A percentile compares a stretch with the other conserved stretches of the same genome.
Evolutionary conservation across 35 echinoderm and acorn worm genomes (phyloP).

Genomic region (Ptychodera flava): DNA sequence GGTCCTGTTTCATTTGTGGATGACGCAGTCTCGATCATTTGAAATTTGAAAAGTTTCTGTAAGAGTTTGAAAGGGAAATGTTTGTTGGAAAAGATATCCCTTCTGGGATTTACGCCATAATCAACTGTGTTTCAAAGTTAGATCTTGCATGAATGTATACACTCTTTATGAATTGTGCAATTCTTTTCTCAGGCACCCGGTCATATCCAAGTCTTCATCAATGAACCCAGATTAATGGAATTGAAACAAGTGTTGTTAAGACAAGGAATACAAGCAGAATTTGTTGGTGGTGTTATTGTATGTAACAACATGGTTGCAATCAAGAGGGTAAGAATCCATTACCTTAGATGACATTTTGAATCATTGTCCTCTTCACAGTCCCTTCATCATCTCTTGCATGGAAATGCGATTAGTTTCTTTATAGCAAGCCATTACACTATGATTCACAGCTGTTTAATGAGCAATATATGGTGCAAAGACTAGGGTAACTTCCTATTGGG

Average conservation of each 20-base stretch:
- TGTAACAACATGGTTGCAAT: slow-evolving; percentile 84
- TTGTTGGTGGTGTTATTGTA: slow-evolving; percentile 74
- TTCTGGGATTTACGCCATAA: no score
- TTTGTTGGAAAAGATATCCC: no score
- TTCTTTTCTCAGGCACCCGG: slow-evolving; percentile 34
- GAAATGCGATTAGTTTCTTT: neutral
- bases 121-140: no score
- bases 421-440: neutral
- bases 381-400: neutral
- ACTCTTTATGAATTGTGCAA: no score
- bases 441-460: neutral
- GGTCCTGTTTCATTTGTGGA: no score
- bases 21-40: no score
- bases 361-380: neutral
- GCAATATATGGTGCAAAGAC: neutral
- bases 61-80: no score
- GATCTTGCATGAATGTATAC: no score
- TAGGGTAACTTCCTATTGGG: neutral
- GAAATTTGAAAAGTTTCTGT: no score
- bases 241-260: slow-evolving; percentile 79
- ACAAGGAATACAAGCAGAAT: slow-evolving; percentile 86
- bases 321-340: slow-evolving; percentile 64
- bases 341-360: neutral
- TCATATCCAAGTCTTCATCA: slow-evolving; percentile 82
- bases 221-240: slow-evolving; percentile 79